Base-by-base conservation (phyloP, 2,888 invertebrate genomes). In the Papilio protenor region DNA sequence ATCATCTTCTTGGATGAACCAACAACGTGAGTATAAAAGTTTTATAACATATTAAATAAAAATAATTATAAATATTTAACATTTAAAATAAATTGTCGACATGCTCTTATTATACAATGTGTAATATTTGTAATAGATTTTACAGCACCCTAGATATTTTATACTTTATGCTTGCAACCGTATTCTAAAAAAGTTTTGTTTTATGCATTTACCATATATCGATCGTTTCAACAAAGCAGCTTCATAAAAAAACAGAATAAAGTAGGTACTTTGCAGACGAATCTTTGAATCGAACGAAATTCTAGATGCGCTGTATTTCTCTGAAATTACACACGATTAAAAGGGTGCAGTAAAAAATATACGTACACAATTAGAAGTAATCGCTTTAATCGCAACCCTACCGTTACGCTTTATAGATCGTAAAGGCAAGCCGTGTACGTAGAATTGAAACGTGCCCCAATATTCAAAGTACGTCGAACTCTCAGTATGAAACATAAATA, bases 1-100 rank as follows among this genome's bases (percentile, higher is more conserved):
- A 96, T 97, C 59, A 97, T 97, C 89, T 97, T 97, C 88, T 92
- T 97, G 83, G 97, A 97, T 88, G 97, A 97, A 88, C 97, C 97
- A 33, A 97, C 97, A 3, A 97, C 97, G 97, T 97, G 89, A 95
- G 95, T 92, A 71, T 33, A 33, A 33, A 33, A 33, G 5, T 33
- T 33, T 5, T 2, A 33, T 6, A 33, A 33, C 33, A 27, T n/a
- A n/a, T 33, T 5, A 33, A 5, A 33, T 5, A 33, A 33, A 33
- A 5, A 33, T 33, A 33, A 33, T 33, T 33, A 33, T 33, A 3
- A 33, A 33, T 33, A 2, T 27, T 27, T 2, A 27, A 33, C 33
- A 33, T 27, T 49, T 69, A 73, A 72, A 23, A 47, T 0, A 47
- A 11, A 47, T 47, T 12, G 47, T 47, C 6, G 14, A 47, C 11